phyloP scores from a whole-genome alignment of 2,797 vertebrate genomes.

The Linurgus olivaceus region DNA sequence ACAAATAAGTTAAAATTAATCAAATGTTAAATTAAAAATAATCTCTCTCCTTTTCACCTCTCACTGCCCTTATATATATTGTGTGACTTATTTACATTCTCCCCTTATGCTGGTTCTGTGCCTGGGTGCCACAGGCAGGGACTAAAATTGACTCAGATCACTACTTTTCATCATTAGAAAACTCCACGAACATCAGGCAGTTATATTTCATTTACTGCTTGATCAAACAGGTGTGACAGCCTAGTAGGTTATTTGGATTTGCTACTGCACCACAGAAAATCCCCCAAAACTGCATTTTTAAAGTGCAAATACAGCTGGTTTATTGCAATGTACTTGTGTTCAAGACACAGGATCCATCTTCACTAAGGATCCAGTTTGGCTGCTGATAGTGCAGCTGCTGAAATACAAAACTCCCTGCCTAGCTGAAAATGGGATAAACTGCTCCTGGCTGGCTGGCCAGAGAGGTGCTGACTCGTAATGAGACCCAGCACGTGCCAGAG shows the following conservation, averaged over 20 bases:
- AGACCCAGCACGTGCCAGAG: neutral
- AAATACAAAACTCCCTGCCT: neutral
- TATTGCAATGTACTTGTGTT: neutral
- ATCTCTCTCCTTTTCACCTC: neutral
- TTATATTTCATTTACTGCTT: conserved; percentile 23
- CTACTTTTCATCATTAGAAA: conserved; percentile 3
- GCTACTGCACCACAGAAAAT: neutral
- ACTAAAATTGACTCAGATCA: neutral
- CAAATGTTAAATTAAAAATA: neutral
- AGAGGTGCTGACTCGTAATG: neutral
- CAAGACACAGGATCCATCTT: neutral
- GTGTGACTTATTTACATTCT: neutral
- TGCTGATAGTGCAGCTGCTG: neutral
- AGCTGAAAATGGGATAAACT: neutral
- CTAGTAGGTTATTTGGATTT: neutral
- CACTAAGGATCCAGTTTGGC: neutral
- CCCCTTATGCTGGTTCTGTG: rapidly evolving
- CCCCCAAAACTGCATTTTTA: neutral
- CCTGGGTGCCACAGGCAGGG: neutral
- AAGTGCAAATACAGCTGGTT: neutral
- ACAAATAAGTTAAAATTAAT: neutral
- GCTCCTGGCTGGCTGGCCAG: neutral
- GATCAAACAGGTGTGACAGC: neutral
- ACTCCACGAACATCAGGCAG: neutral
- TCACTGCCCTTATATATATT: neutral